Percentiles rank a stretch among this genome's conserved stretches.
Evolutionary conservation across 2,797 vertebrate genomes (phyloP).

Genomic region (Xiphorhynchus erythropygius): DNA sequence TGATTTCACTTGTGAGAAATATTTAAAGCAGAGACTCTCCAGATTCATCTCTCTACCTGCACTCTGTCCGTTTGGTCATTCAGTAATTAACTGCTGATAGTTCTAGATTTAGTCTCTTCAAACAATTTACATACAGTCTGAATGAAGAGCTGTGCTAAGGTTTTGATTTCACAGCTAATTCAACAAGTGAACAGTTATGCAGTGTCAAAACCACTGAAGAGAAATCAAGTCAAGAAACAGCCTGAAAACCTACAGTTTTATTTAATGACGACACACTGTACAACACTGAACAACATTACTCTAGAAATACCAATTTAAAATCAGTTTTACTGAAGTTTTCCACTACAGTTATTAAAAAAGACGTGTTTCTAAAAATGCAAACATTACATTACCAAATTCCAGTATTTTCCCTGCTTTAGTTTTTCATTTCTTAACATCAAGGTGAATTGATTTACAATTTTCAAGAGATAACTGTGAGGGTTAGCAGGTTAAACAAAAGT

Average conservation of each 20-base stretch:
- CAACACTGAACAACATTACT: constrained; percentile 36
- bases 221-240: constrained; percentile 49
- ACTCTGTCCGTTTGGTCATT: background rate
- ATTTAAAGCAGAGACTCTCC: background rate
- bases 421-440: background rate
- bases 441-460: background rate
- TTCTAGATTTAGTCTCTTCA: background rate
- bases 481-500: background rate
- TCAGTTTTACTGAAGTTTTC: constrained; percentile 55
- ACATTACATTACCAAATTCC: background rate
- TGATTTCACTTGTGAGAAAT: background rate
- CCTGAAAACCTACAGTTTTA: constrained; percentile 56
- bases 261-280: constrained; percentile 55
- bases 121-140: background rate
- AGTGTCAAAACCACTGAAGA: constrained; percentile 50
- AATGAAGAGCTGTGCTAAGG: background rate
- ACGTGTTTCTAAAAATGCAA: background rate
- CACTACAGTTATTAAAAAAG: constrained; percentile 19
- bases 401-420: background rate
- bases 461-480: background rate
- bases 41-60: background rate
- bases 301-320: constrained; percentile 47
- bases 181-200: constrained; percentile 53
- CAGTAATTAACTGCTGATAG: background rate
- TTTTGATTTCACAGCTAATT: constrained; percentile 38